phyloP scores from a whole-genome alignment of 2,888 invertebrate genomes.

The Synergus laeviventris region DNA sequence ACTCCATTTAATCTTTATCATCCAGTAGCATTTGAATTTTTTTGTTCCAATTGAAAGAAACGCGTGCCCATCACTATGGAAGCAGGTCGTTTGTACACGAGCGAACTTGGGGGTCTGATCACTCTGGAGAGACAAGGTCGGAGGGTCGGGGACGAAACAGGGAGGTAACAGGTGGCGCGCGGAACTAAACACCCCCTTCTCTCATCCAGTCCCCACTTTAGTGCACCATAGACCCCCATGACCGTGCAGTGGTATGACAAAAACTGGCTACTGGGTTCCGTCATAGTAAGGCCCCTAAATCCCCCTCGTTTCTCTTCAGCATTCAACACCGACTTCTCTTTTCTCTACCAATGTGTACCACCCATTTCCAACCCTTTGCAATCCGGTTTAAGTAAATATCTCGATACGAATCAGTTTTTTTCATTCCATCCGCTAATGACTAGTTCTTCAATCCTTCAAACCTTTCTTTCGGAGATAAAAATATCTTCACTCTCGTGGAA shows the following conservation, averaged over 20 bases:
- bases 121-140: slow-evolving; percentile 54
- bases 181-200: slow-evolving; percentile 69
- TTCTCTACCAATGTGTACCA: slow-evolving; percentile 10
- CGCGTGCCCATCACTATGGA: slow-evolving; percentile 37
- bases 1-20: neutral
- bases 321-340: slow-evolving; percentile 32
- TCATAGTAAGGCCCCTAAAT: slow-evolving; percentile 54
- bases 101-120: slow-evolving; percentile 52
- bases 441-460: slow-evolving; percentile 34
- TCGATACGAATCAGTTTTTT: slow-evolving; percentile 35
- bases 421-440: slow-evolving; percentile 27
- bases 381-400: slow-evolving; percentile 40
- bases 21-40: neutral
- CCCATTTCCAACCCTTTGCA: slow-evolving; percentile 34
- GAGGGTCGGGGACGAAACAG: slow-evolving; percentile 53
- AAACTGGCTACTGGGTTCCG: slow-evolving; percentile 68
- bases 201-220: slow-evolving; percentile 51
- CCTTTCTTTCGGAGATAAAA: neutral
- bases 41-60: slow-evolving; percentile 34
- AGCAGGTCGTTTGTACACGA: slow-evolving; percentile 38
- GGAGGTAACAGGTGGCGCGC: slow-evolving; percentile 72
- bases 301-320: slow-evolving; percentile 22
- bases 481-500: slow-evolving; percentile 16
- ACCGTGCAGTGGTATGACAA: slow-evolving; percentile 57
- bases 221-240: slow-evolving; percentile 45